Percentiles rank a stretch among this genome's conserved stretches.
Evolutionary conservation across 2,888 invertebrate genomes (phyloP).

Genomic region (Pterostichus madidus): DNA sequence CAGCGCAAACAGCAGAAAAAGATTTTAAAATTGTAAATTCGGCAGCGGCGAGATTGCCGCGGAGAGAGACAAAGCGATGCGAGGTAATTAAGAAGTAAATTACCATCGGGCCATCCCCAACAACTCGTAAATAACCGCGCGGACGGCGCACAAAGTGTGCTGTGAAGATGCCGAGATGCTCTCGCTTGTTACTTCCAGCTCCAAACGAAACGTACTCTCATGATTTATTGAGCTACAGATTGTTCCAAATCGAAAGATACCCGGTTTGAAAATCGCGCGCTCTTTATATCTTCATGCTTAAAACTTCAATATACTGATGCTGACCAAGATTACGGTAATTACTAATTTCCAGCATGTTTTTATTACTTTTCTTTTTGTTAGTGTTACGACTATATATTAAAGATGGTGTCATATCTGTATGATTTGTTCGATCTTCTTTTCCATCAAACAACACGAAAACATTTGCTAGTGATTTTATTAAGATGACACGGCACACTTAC

Average conservation of each 20-base stretch:
- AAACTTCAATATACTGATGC: neutral
- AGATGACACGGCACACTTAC: too few relatives aligned
- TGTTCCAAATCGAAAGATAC: constrained; percentile 45
- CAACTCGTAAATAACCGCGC: constrained; percentile 64
- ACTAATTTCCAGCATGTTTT: neutral
- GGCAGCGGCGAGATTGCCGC: constrained; percentile 38
- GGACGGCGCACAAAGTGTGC: constrained; percentile 32
- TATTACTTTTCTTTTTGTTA: neutral
- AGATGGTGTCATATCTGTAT: too few relatives aligned
- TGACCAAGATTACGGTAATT: constrained; percentile 3
- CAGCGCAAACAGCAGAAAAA: constrained; percentile 43
- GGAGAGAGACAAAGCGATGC: constrained; percentile 48
- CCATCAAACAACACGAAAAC: too few relatives aligned
- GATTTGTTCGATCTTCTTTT: too few relatives aligned
- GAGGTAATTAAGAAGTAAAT: constrained; percentile 66
- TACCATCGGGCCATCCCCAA: constrained; percentile 61
- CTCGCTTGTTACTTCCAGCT: neutral
- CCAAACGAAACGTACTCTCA: constrained; percentile 28
- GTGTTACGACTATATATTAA: neutral
- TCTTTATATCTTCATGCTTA: constrained; percentile 7
- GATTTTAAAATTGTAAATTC: constrained; percentile 55
- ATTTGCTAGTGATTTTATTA: too few relatives aligned
- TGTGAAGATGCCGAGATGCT: constrained; percentile 20
- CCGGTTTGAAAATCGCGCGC: neutral
- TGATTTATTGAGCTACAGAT: constrained; percentile 38